Base-by-base conservation (phyloP, 2,113 vertebrate genomes). In the Candoia aspera region DNA sequence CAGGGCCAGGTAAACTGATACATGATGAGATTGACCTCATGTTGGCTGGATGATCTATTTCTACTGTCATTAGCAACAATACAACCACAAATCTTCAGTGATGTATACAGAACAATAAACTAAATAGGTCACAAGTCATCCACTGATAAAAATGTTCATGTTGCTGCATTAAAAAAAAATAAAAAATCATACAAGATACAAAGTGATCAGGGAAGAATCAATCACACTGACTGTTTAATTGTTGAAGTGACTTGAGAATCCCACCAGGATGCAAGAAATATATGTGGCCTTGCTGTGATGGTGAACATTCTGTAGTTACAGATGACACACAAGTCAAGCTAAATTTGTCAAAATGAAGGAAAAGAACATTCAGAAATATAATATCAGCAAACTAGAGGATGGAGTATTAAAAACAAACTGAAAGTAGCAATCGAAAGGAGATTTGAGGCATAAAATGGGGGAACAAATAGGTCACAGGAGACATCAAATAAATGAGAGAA, bases 371-470 rank as follows among this genome's bases (percentile, higher is more conserved):
- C 58, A 15, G 86, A 92, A 92, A 89, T 84, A 89, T 62, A 88
- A 88, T 89, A 87, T 92, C 73, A 89, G 87, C 91, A 85, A 89
- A 89, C 73, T 21, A 84, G 73, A 87, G 89, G 91, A 64, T 21
- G 29, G 73, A 89, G 87, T 89, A 84, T 84, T 92, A 92, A 92
- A 92, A 92, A 92, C 58, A 62, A 92, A 92, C 85, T 89, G 91
- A 89, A 89, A 92, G 73, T 62, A 89, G 87, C 29, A 84, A 89
- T 89, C 62, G 29, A 54, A 62, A 85, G 73, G 73, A 84, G 57
- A 84, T 62, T 64, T 37, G 58, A 89, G 58, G 57, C 58, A 84
- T 89, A 89, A 89, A 89, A 55, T 37, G 87, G 23, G 57, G 73
- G 42, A 54, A 54, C 73, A 89, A 92, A 85, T 85, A 89, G 49